A percentile compares a stretch with the other conserved stretches of the same genome.
Evolutionary conservation across 2,113 vertebrate genomes (phyloP).

Genomic region (Edolisoma coerulescens): DNA sequence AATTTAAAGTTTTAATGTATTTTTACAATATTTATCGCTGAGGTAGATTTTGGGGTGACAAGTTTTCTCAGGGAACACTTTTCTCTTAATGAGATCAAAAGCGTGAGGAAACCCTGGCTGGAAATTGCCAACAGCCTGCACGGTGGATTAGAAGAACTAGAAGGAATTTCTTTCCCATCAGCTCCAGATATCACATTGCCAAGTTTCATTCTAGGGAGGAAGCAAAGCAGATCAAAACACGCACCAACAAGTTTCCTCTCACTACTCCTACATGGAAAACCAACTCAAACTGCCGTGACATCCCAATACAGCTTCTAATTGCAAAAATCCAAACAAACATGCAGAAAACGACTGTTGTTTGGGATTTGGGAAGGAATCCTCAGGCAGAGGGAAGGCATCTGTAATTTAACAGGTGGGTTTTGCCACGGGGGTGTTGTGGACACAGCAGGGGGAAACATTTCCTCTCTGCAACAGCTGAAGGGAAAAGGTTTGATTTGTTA

Average conservation of each 20-base stretch:
- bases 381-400: background rate
- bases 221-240: background rate
- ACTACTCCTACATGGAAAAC: background rate
- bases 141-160: background rate
- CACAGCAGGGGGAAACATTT: background rate
- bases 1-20: fast-evolving
- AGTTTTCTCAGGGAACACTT: background rate
- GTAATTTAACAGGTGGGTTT: background rate
- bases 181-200: background rate
- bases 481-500: background rate
- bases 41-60: background rate
- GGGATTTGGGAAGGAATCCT: background rate
- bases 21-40: background rate
- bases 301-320: background rate
- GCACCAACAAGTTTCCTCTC: background rate
- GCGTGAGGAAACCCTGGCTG: background rate
- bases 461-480: background rate
- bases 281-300: background rate
- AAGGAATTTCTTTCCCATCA: background rate
- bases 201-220: background rate
- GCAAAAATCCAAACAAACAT: background rate
- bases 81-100: background rate
- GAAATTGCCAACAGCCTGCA: background rate
- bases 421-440: background rate
- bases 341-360: background rate